These are phyloP conservation scores for Pristionchus maxplancki DNA, from an alignment of 2,888 invertebrate species.

Conservation along the genomic window DNA sequence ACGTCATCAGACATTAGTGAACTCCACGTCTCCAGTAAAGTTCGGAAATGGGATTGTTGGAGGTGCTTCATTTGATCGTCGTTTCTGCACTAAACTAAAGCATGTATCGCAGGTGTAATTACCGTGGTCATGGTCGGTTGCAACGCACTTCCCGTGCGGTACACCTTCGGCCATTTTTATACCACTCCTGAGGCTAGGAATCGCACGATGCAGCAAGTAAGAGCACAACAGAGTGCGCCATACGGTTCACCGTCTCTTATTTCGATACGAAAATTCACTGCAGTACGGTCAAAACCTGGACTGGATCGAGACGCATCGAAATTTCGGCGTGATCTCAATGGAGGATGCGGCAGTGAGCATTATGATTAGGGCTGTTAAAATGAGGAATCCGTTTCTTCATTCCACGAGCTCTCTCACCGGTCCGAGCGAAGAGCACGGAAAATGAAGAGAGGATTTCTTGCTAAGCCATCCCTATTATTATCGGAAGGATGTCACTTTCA, in stretches of 20 bases:
- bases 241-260: too few species aligned
- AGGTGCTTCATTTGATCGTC: too few species aligned
- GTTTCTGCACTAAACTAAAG: too few species aligned
- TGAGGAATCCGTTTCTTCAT: too few species aligned
- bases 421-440: too few species aligned
- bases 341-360: background rate
- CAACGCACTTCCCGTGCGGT: background rate
- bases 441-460: too few species aligned
- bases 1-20: conserved; percentile 24
- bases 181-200: background rate
- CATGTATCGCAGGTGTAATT: background rate
- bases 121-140: background rate
- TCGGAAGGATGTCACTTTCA: too few species aligned
- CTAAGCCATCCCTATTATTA: too few species aligned
- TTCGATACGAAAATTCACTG: background rate
- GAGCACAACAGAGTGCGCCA: too few species aligned
- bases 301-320: background rate
- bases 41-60: background rate
- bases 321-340: background rate
- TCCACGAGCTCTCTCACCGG: too few species aligned
- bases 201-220: background rate
- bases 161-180: background rate
- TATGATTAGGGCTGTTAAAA: too few species aligned
- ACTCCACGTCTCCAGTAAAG: background rate
- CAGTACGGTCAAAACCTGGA: background rate